Evolutionary conservation across 1,140 invertebrate genomes (phyloP).

Genomic region (Colletes gigas): DNA sequence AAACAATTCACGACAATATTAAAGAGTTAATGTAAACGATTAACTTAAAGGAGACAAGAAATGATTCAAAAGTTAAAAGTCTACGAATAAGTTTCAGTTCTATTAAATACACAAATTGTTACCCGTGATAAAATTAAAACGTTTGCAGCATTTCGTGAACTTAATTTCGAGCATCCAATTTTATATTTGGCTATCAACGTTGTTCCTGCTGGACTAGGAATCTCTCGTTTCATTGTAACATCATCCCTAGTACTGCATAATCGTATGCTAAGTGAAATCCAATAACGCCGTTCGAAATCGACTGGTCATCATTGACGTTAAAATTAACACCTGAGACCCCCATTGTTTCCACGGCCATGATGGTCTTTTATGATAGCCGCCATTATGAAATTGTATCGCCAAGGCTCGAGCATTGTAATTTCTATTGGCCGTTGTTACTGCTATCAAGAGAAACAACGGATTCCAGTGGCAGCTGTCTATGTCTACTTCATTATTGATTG

Average conservation of each 20-base stretch:
- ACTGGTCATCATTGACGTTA: conserved; percentile 10
- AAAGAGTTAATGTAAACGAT: too few relatives aligned
- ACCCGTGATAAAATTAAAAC: too few relatives aligned
- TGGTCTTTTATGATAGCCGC: conserved; percentile 27
- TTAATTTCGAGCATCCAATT: background rate
- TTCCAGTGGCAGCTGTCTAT: conserved; percentile 44
- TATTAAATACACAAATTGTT: too few relatives aligned
- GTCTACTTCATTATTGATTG: conserved; percentile 61
- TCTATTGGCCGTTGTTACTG: conserved; percentile 39
- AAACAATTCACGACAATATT: too few relatives aligned
- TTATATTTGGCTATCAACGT: background rate
- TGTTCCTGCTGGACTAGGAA: background rate
- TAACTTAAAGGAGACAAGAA: too few relatives aligned
- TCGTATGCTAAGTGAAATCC: background rate
- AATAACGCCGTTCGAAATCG: conserved; percentile 20
- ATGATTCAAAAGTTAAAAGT: too few relatives aligned
- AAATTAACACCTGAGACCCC: background rate
- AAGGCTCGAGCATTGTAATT: conserved; percentile 39
- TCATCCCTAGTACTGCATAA: background rate
- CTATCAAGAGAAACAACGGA: conserved; percentile 48
- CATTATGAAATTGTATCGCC: conserved; percentile 21
- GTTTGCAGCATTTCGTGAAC: too few relatives aligned
- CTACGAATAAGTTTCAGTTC: too few relatives aligned
- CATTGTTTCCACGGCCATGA: conserved; percentile 21
- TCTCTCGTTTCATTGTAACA: background rate